Base-by-base conservation (phyloP, 2,888 invertebrate genomes). In the Spicauda simplicius region DNA sequence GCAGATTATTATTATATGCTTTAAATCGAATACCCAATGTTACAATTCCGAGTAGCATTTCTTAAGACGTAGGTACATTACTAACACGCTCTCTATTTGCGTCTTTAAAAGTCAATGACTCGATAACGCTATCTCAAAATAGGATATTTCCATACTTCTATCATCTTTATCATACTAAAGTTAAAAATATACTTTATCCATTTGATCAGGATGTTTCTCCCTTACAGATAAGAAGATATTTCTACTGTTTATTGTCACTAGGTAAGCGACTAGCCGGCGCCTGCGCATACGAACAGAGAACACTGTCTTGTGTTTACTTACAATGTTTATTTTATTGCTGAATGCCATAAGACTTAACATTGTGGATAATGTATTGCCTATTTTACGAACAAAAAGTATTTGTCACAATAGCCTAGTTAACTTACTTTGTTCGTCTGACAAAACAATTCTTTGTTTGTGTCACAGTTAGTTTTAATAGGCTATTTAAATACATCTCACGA, bases 181-280 rank as follows among this genome's bases (percentile, higher is more conserved):
- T n/a, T 56, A 63, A 56, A 63, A 56, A 48, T 25, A 30, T 19
- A 63, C 48, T 56, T 30, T 18, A 37, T 48, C 52, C 16, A 16
- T 25, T 33, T 64, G 33, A 64, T 64, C 56, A n/a, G 50, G 10
- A 53, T 20, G 41, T 37, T 58, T 59, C 20, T 54, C 45, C 25
- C 59, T 19, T 25, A 45, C 25, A 25, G 64, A 71, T 69, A 68
- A 69, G 66, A 72, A 74, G 25, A 71, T 68, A 72, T 70, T 71
- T 71, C 71, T 68, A 73, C 72, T 72, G 73, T 73, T 75, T 71
- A 73, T 74, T 73, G 73, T 74, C 70, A 69, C 70, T 64, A 71
- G 73, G 74, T 74, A 74, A 69, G 76, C 80, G 80, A 66, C 81
- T 69, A 63, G 71, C 53, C 73, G 82, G 79, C 82, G 81, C 81